Evolutionary conservation across 1,140 invertebrate species (phyloP).

Genomic region (Theocolax elegans): DNA sequence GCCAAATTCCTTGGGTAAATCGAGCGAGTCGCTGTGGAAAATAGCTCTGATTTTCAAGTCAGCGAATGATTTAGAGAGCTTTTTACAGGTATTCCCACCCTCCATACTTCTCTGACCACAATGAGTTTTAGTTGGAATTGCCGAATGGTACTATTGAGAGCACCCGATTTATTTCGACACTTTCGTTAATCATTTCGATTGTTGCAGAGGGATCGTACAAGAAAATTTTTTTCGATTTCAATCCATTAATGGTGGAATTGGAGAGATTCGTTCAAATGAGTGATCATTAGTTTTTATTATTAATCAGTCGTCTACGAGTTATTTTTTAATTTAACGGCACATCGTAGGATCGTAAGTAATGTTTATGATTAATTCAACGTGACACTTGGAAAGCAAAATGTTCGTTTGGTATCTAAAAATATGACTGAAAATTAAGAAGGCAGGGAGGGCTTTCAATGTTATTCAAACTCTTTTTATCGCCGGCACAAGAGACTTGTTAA

Average conservation of each 20-base stretch:
- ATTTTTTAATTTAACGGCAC: background rate
- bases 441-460: background rate
- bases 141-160: background rate
- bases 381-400: background rate
- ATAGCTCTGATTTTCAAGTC: constrained; percentile 18
- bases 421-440: background rate
- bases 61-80: constrained; percentile 22
- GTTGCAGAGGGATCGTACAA: too few species aligned
- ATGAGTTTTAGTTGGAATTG: constrained; percentile 1
- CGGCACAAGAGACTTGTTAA: constrained; percentile 39
- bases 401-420: background rate
- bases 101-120: background rate
- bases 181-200: constrained; percentile 27
- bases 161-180: constrained; percentile 15
- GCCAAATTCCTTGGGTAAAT: constrained; percentile 33
- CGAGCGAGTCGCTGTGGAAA: constrained; percentile 22
- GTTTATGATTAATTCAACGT: too few species aligned
- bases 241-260: too few species aligned
- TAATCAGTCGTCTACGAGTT: background rate
- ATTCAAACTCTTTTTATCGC: constrained; percentile 21
- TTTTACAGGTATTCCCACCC: constrained; percentile 9
- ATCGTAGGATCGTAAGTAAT: too few species aligned
- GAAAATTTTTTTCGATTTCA: too few species aligned
- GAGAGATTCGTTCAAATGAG: background rate
- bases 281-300: background rate